Conservation (phyloP, 2,888 invertebrate species). For the Lasioglossum leucozonium region DNA sequence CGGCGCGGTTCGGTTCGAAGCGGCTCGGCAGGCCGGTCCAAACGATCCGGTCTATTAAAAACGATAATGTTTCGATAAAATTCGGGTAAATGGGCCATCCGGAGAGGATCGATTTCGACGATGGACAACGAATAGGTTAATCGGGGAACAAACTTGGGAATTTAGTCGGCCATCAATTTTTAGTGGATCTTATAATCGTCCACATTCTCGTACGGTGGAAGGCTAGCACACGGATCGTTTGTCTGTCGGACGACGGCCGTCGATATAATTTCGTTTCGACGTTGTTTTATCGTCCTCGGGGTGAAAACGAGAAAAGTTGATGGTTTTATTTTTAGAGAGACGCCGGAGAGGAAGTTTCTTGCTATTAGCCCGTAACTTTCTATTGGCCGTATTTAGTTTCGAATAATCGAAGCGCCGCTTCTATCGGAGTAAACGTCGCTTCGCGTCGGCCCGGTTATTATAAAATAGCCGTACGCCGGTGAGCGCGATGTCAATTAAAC, state of each 20-base stretch:
- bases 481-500: conserved; percentile 42
- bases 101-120: neutral
- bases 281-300: neutral
- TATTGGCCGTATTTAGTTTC: neutral
- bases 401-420: neutral
- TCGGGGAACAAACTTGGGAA: neutral
- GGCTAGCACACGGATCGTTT: neutral
- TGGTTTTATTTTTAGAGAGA: neutral
- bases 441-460: conserved; percentile 14
- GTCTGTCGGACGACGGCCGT: neutral
- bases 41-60: neutral
- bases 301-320: neutral
- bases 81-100: neutral
- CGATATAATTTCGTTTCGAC: neutral
- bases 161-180: neutral
- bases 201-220: neutral
- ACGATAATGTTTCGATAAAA: neutral
- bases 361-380: neutral
- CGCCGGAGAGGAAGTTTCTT: neutral
- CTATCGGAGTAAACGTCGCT: neutral
- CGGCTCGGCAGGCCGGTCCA: neutral
- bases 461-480: conserved; percentile 13
- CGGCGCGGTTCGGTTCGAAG: neutral
- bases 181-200: neutral
- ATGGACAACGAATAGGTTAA: neutral